These are phyloP conservation scores for Gryllus longicercus DNA, from an alignment of 2,888 invertebrate genomes.

Conservation along the genomic window DNA sequence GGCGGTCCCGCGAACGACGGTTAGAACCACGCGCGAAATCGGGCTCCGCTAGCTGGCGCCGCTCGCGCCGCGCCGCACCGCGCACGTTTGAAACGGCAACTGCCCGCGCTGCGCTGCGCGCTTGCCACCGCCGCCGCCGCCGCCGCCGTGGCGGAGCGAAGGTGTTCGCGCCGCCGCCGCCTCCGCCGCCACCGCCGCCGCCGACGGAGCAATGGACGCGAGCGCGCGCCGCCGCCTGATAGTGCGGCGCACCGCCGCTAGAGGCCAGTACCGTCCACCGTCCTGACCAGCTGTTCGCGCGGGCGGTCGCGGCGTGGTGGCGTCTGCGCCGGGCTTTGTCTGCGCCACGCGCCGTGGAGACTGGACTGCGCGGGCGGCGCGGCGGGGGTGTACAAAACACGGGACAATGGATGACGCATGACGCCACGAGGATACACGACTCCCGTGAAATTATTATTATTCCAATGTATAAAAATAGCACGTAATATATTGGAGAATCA, in stretches of 20 bases:
- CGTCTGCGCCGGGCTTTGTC: neutral
- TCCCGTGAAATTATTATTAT: no score
- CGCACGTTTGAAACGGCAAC: constrained; percentile 9
- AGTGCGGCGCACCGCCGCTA: neutral
- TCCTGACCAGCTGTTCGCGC: neutral
- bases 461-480: no score
- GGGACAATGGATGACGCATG: no score
- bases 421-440: no score
- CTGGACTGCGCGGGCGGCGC: neutral
- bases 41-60: neutral
- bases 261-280: neutral
- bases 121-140: neutral
- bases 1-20: neutral
- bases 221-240: neutral
- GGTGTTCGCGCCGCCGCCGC: constrained; percentile 1
- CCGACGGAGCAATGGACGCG: neutral
- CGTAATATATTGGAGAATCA: no score
- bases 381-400: neutral
- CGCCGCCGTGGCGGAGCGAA: neutral
- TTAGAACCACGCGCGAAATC: neutral
- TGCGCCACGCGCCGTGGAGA: neutral
- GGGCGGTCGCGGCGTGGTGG: neutral
- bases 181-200: neutral
- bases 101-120: neutral
- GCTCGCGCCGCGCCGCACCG: constrained; percentile 4